Conservation (phyloP, 1,140 invertebrate genomes). For the Hyles euphorbiae region DNA sequence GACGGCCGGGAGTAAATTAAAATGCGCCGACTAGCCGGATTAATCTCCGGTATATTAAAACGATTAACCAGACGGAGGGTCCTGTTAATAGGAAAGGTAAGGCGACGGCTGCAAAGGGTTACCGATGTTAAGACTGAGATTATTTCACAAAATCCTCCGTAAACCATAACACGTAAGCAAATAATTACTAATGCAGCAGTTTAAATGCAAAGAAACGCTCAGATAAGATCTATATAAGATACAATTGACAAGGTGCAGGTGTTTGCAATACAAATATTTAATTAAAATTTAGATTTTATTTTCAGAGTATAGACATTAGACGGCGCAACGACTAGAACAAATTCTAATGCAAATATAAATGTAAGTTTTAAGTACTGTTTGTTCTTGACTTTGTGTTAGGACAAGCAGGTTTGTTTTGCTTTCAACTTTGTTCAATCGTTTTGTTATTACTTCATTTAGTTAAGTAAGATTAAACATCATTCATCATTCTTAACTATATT, state of each 20-base stretch:
- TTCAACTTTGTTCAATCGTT: no score
- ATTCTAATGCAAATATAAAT: no score
- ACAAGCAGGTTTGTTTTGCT: no score
- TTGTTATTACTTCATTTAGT: no score
- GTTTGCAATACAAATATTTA: not conserved
- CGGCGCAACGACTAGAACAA: no score
- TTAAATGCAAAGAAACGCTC: conserved; percentile 8
- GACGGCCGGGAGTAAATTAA: conserved; percentile 17
- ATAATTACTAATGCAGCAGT: conserved; percentile 6
- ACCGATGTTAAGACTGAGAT: conserved; percentile 2
- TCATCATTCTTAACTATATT: no score
- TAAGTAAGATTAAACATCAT: no score
- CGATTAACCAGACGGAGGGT: conserved; percentile 10
- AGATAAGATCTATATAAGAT: conserved; percentile 1
- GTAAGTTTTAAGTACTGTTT: no score
- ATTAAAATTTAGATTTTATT: no score
- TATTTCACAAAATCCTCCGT: conserved; percentile 1
- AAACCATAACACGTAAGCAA: conserved; percentile 7
- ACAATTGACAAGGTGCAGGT: not conserved
- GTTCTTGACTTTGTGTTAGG: no score
- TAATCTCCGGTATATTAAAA: conserved; percentile 25
- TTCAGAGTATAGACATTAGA: no score
- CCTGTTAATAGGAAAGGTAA: conserved; percentile 9
- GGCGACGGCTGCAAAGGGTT: not conserved
- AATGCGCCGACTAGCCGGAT: conserved; percentile 16